phyloP scores from a whole-genome alignment of 2,888 invertebrate species.

The Hypsopygia costalis region DNA sequence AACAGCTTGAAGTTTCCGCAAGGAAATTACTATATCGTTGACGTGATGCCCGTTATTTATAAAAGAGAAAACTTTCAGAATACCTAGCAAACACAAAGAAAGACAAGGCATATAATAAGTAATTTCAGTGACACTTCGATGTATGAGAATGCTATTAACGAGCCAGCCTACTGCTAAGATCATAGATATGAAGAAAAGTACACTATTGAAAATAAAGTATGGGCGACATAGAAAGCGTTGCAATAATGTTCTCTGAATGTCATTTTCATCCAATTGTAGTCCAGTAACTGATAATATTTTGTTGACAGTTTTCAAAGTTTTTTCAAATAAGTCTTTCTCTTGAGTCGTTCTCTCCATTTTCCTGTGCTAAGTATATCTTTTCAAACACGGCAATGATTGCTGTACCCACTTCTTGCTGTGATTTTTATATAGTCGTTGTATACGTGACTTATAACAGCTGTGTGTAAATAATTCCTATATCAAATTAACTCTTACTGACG shows the following conservation, averaged over 20 bases:
- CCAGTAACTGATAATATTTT: conserved; percentile 25
- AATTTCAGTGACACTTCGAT: conserved; percentile 26
- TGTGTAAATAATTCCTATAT: too few relatives aligned
- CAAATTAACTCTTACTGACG: too few relatives aligned
- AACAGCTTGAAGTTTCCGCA: conserved; percentile 21
- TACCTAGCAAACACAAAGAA: conserved; percentile 31
- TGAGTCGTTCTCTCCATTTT: conserved; percentile 16
- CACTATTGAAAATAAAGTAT: conserved; percentile 23
- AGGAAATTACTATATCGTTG: conserved; percentile 25
- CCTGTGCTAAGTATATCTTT: not conserved
- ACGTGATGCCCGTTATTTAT: conserved; percentile 27
- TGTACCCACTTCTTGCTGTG: too few relatives aligned
- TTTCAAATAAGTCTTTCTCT: conserved; percentile 26
- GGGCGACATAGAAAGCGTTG: conserved; percentile 25
- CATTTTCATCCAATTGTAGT: conserved; percentile 24
- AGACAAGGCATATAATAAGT: conserved; percentile 38
- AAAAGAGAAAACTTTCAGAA: conserved; percentile 32
- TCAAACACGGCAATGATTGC: not conserved
- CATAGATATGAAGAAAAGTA: conserved; percentile 22
- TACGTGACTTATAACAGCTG: too few relatives aligned
- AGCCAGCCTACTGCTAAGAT: conserved; percentile 28
- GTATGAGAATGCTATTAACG: conserved; percentile 17
- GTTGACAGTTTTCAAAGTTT: conserved; percentile 25
- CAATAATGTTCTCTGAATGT: conserved; percentile 20
- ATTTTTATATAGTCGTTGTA: too few relatives aligned